phyloP scores from a whole-genome alignment of 2,113 vertebrate genomes.

The Saccopteryx leptura region DNA sequence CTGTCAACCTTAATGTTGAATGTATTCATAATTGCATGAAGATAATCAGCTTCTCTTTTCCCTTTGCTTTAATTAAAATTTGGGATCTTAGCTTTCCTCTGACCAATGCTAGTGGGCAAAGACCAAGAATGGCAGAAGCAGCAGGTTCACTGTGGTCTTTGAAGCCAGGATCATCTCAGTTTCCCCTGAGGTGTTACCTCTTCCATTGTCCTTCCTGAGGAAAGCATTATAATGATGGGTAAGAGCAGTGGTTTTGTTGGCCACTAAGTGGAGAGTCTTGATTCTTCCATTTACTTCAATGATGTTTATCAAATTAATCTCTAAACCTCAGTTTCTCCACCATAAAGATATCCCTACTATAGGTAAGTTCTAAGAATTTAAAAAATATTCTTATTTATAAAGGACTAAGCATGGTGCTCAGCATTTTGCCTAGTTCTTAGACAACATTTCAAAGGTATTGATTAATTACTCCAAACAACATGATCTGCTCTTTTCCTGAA shows the following conservation, averaged over 20 bases:
- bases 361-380: neutral
- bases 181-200: neutral
- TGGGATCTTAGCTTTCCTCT: neutral
- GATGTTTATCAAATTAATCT: neutral
- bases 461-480: neutral
- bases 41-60: neutral
- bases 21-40: neutral
- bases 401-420: neutral
- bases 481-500: neutral
- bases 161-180: neutral
- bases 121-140: neutral
- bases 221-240: neutral
- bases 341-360: neutral
- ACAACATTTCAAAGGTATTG: neutral
- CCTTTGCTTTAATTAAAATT: neutral
- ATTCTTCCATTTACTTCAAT: neutral
- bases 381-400: neutral
- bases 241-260: neutral
- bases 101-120: neutral
- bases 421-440: neutral
- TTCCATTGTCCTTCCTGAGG: neutral
- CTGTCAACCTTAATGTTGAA: neutral
- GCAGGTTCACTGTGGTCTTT: neutral
- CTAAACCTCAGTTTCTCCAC: neutral
- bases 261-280: neutral